Conservation (phyloP, 1,140 invertebrate species). For the Ostrea edulis region DNA sequence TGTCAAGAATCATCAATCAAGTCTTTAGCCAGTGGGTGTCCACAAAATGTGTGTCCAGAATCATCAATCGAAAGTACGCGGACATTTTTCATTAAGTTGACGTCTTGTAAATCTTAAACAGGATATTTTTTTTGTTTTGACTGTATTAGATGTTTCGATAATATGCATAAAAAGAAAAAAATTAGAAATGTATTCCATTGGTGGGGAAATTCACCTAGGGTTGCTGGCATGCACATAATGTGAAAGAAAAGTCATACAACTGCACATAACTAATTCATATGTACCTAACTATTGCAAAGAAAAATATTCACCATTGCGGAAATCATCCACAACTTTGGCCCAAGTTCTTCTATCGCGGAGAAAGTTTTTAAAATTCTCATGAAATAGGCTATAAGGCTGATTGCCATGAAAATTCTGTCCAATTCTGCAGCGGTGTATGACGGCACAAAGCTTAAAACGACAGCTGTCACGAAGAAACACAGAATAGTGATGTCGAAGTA, state of each 20-base stretch:
- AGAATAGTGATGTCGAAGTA: slow-evolving; percentile 31
- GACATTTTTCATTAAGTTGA: too few species aligned
- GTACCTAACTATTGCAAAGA: too few species aligned
- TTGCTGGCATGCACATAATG: background rate
- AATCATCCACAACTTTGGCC: slow-evolving; percentile 40
- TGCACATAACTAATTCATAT: too few species aligned
- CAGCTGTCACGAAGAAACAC: background rate
- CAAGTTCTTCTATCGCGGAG: slow-evolving; percentile 9
- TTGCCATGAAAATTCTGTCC: background rate
- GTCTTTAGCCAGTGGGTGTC: slow-evolving; percentile 75
- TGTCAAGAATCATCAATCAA: slow-evolving; percentile 59
- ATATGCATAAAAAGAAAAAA: too few species aligned
- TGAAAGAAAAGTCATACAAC: too few species aligned
- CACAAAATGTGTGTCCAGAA: background rate
- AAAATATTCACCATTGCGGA: background rate
- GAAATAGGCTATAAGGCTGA: slow-evolving; percentile 21
- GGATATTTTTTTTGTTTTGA: too few species aligned
- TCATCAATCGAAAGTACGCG: background rate
- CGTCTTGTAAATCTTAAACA: too few species aligned
- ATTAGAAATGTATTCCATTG: background rate
- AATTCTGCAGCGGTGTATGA: background rate
- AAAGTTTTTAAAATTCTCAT: slow-evolving; percentile 32
- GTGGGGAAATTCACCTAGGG: background rate
- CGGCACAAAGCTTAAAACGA: background rate
- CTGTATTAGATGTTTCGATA: too few species aligned